Conservation (phyloP, 2,797 vertebrate genomes). For the Astyanax mexicanus region DNA sequence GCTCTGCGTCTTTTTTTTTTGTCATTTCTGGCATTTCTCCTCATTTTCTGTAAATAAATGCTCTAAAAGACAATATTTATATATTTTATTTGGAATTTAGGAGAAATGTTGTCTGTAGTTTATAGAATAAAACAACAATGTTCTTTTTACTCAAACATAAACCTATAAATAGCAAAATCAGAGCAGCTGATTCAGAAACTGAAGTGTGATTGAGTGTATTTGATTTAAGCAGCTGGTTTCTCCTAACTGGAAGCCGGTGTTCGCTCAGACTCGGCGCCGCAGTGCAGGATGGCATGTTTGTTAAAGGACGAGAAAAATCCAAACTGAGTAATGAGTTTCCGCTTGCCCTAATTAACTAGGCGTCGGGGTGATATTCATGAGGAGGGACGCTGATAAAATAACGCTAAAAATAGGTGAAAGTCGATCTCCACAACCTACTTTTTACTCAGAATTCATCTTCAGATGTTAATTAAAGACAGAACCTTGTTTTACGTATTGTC, state of each 20-base stretch:
- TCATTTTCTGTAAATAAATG: too few relatives aligned
- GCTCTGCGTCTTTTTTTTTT: too few relatives aligned
- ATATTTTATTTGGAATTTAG: too few relatives aligned
- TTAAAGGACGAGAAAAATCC: constrained; percentile 84
- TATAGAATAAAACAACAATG: too few relatives aligned
- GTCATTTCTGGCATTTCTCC: too few relatives aligned
- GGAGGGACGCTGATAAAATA: constrained; percentile 69
- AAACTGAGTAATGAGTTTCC: constrained; percentile 86
- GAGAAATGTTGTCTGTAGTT: too few relatives aligned
- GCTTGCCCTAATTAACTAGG: constrained; percentile 85
- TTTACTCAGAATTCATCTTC: constrained; percentile 81
- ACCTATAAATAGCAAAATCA: too few relatives aligned
- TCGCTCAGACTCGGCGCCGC: constrained; percentile 71
- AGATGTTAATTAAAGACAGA: constrained; percentile 85
- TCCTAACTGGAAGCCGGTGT: constrained; percentile 51
- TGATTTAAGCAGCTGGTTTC: background rate
- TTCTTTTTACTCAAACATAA: too few relatives aligned
- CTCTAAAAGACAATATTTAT: too few relatives aligned
- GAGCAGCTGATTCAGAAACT: too few relatives aligned
- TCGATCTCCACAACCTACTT: constrained; percentile 83
- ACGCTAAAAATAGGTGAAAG: constrained; percentile 79
- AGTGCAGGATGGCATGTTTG: constrained; percentile 76
- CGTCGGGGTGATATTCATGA: constrained; percentile 68
- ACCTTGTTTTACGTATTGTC: constrained; percentile 38
- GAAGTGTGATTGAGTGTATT: too few relatives aligned